These are phyloP conservation scores for Hyposoter didymator DNA, from an alignment of 2,888 invertebrate genomes.

Conservation along the genomic window DNA sequence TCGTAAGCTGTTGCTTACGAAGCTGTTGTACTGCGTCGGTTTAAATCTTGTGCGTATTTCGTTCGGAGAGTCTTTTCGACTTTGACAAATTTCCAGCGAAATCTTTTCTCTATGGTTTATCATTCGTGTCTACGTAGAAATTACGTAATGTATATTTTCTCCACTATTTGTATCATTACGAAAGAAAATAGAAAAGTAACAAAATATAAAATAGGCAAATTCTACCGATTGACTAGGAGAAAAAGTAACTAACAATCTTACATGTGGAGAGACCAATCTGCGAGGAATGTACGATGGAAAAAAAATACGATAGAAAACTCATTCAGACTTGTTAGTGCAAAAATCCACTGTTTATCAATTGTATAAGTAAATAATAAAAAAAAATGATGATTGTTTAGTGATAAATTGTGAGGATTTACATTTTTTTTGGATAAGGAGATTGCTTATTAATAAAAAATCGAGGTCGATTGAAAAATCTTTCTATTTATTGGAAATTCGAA, in stretches of 20 bases:
- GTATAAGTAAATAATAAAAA: slow-evolving; percentile 1
- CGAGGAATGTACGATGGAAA: neutral
- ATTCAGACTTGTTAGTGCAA: neutral
- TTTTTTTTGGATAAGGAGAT: neutral
- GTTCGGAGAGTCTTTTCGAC: no score
- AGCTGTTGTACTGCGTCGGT: neutral
- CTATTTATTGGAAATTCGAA: slow-evolving; percentile 77
- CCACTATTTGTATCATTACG: slow-evolving; percentile 19
- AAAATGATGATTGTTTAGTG: slow-evolving; percentile 4
- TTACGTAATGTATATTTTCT: neutral
- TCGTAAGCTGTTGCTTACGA: neutral
- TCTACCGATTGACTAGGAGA: neutral
- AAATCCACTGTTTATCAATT: neutral
- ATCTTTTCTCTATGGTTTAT: slow-evolving; percentile 28
- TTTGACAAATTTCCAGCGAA: neutral
- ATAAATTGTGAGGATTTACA: neutral
- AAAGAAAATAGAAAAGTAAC: neutral
- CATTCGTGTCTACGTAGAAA: slow-evolving; percentile 36
- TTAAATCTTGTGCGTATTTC: no score
- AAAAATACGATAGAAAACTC: neutral
- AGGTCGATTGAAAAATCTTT: slow-evolving; percentile 51
- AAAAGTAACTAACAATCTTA: neutral
- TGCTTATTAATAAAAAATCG: slow-evolving; percentile 14
- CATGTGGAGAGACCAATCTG: neutral
- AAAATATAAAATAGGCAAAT: slow-evolving; percentile 5